These are phyloP conservation scores for human DNA, from an alignment of 2,113 vertebrate genomes.

Conservation along the genomic window DNA sequence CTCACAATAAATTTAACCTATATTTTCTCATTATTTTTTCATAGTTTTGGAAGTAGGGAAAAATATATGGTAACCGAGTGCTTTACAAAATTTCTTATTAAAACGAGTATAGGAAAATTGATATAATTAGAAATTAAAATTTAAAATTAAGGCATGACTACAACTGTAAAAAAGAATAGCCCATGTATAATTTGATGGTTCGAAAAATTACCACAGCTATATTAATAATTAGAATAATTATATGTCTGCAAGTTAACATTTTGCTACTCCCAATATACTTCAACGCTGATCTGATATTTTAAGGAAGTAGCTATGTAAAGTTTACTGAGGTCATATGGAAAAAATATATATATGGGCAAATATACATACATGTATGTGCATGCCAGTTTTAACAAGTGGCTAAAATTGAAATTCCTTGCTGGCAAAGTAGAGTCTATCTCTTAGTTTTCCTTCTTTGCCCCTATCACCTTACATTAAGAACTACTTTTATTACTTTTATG, in stretches of 20 bases:
- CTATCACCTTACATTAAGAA: not conserved
- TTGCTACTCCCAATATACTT: not conserved
- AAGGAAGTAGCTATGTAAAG: conserved; percentile 30
- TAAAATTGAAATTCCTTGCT: conserved; percentile 48
- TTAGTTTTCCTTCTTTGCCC: not conserved
- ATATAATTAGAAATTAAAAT: conserved; percentile 6
- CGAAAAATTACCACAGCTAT: not conserved
- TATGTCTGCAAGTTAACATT: conserved; percentile 37
- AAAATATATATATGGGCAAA: not conserved
- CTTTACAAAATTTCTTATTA: conserved; percentile 21
- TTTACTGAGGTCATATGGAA: conserved; percentile 10
- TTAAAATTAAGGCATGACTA: not conserved
- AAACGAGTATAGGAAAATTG: not conserved
- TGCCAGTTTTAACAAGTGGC: not conserved
- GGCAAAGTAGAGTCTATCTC: not conserved
- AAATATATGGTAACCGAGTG: not conserved
- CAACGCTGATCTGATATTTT: not conserved
- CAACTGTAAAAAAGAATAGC: not conserved
- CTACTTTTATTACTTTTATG: conserved; percentile 38
- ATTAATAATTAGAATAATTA: not conserved
- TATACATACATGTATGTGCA: not conserved
- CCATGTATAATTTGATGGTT: not conserved
- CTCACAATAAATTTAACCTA: not conserved
- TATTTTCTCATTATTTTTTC: not conserved
- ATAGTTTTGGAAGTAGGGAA: conserved; percentile 23